phyloP scores from a whole-genome alignment of 53 echinoderm and acorn worm genomes.

The Mesocentrotus franciscanus region DNA sequence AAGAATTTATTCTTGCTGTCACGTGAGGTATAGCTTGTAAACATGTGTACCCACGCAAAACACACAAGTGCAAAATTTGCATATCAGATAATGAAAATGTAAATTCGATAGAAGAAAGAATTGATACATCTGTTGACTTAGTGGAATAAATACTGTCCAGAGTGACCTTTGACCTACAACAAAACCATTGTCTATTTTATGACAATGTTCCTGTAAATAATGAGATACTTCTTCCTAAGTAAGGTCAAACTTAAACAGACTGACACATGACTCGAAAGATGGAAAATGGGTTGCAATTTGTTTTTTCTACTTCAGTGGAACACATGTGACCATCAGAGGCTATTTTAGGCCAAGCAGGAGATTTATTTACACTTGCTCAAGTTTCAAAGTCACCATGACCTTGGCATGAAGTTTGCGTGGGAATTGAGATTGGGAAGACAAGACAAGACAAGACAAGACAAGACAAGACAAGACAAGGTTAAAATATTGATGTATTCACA shows the following conservation, averaged over 20 bases:
- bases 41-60: neutral
- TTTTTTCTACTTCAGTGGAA: neutral
- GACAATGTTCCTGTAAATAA: neutral
- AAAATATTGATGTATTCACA: too few relatives aligned
- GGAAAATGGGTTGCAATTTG: neutral
- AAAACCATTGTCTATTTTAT: conserved; percentile 9
- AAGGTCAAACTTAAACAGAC: neutral
- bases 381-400: neutral
- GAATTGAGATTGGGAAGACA: too few relatives aligned
- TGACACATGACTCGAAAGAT: neutral
- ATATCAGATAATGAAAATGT: neutral
- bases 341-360: neutral
- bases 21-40: neutral
- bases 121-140: neutral
- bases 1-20: neutral
- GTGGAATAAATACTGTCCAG: neutral
- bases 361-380: neutral
- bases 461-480: too few relatives aligned
- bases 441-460: neutral
- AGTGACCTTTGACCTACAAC: neutral
- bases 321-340: neutral
- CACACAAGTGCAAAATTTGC: neutral
- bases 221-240: neutral
- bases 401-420: neutral
- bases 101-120: neutral